Base-by-base conservation (phyloP, 2,888 invertebrate species). In the Torymus aiolomorphi region DNA sequence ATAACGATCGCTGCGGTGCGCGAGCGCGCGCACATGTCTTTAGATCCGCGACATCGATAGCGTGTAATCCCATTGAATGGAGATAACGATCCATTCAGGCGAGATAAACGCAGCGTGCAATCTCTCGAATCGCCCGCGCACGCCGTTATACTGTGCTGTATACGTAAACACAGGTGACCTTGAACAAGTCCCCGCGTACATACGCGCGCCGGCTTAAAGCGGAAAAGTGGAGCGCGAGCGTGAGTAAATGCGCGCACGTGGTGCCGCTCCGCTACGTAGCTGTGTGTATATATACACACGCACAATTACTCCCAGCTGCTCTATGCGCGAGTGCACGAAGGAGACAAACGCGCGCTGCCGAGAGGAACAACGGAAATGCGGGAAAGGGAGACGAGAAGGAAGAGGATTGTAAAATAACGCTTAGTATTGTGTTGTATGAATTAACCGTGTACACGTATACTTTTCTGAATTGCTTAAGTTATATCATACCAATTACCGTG, bases 161-260 rank as follows among this genome's bases (percentile, higher is more conserved):
- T 12, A 24, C 24, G 42, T 52, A 75, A 76, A 71, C 72, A 75
- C 20, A 61, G 16, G 13, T 31, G 70, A 70, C 76, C 76, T 76
- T 76, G 76, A 69, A 20, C 54, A 14, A n/a, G 61, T 49, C 31
- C 18, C 66, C 16, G 13, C 52, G 31, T 4, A 10, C 10, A 0
- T 42, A 42, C 42, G 42, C 42, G 42, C 5, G 42, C 42, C 57
- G n/a, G 49, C 65, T 16, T 31, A n/a, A 57, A 56, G 49, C 49
- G 75, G 66, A 67, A 75, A 76, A 67, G 69, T 70, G 71, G 77
- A 74, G 72, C 76, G 70, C 74, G 70, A 80, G 63, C 74, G 80
- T 69, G 66, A 65, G 75, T 77, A 76, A 70, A 76, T 62, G 42
- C 52, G 42, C 63, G 56, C 42, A 31, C 18, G 61, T 14, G 74